Evolutionary conservation across 2,797 vertebrate species (phyloP), one percentile per base, ranked within the genome.

Genomic region (Clarias laeviceps): DNA sequence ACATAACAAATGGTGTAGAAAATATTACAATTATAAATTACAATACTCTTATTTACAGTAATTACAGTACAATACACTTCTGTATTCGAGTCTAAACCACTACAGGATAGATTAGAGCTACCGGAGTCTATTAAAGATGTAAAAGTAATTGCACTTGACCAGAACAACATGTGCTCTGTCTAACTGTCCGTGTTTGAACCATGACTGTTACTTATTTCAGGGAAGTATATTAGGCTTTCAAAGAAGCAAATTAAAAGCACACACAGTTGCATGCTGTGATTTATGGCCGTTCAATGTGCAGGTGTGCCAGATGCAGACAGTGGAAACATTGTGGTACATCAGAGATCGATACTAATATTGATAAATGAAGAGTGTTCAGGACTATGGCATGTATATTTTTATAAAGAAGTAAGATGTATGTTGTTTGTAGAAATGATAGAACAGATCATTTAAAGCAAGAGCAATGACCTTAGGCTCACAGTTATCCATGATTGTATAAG

Each of bases 381-480:
- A 95, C 84, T 94, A 94, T 14, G 94, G 95, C 86, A 91, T 94
- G 0, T 94, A 95, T 82, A 92, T 94, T 81, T 95, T 94, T 79
- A 94, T 79, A 93, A 95, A 88, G 94, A 96, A 93, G 95, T 96
- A 94, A 62, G 82, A 27, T 7, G 7, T 32, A n/a, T 24, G 57
- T 14, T 24, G 22, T 64, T 64, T 0, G 15, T 34, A n/a, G 18
- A 62, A 62, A 8, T 37, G 11, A 24, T 32, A 20, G 27, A 32
- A 4, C 27, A 12, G 18, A n/a, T 27, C 8, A 20, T 27, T 34
- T 59, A 77, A 77, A 59, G 56, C 27, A 59, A 59, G 27, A 59
- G 24, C 74, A 34, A 14, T 59, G 54, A 14, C 7, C 9, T 73
- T 27, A 74, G 24, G n/a, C n/a, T 29, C 15, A 76, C 17, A 57